Conservation (phyloP, 2,797 vertebrate genomes). For the Vultur gryphus region DNA sequence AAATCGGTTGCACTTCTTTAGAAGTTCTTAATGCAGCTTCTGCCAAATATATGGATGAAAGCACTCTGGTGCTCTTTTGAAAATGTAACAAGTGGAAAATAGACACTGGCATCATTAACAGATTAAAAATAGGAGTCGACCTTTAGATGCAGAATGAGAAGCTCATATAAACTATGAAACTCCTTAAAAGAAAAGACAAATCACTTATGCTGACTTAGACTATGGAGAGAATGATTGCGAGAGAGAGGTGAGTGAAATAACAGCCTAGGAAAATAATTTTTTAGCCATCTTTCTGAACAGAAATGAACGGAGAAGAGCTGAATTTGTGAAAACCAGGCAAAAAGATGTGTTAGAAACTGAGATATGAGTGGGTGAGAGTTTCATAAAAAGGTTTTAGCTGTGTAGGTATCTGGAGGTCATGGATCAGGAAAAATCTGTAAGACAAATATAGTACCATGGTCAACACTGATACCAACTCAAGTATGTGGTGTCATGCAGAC, state of each 20-base stretch:
- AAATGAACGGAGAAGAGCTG: neutral
- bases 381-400: neutral
- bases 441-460: neutral
- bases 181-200: neutral
- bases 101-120: constrained; percentile 1
- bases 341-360: neutral
- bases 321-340: neutral
- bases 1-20: constrained; percentile 7
- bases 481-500: neutral
- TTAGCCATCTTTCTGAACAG: neutral
- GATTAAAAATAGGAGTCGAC: constrained; percentile 20
- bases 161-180: neutral
- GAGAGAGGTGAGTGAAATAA: neutral
- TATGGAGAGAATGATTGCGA: neutral
- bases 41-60: constrained; percentile 26
- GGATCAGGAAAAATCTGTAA: neutral
- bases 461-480: neutral
- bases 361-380: neutral
- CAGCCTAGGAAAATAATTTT: neutral
- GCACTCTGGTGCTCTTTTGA: neutral
- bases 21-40: constrained; percentile 2
- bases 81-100: constrained; percentile 48
- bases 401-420: neutral
- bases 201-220: neutral
- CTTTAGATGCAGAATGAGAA: constrained; percentile 14